Evolutionary conservation across 2,113 vertebrate species (phyloP).

Genomic region (Aegypius monachus): DNA sequence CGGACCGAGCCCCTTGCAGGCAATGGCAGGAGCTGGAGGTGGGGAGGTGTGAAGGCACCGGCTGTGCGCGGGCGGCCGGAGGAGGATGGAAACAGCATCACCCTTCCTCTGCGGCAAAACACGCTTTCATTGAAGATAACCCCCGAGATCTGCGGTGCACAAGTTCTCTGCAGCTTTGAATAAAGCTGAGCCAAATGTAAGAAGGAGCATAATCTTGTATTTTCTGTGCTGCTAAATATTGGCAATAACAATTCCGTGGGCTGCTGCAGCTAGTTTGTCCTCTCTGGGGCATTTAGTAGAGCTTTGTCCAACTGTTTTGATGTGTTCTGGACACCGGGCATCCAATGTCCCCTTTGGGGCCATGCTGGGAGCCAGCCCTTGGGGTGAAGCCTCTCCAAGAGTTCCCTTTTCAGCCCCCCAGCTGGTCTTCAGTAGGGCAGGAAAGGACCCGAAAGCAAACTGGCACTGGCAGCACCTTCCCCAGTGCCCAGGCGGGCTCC

Average conservation of each 20-base stretch:
- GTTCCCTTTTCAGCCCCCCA: neutral
- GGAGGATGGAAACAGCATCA: neutral
- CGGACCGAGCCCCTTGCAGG: neutral
- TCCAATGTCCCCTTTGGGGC: neutral
- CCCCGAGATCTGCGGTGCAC: accelerated
- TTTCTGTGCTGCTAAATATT: neutral
- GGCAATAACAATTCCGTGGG: neutral
- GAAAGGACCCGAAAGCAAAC: neutral
- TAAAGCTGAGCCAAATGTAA: neutral
- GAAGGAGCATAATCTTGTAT: neutral
- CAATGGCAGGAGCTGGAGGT: neutral
- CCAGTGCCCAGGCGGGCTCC: accelerated
- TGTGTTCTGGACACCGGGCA: neutral
- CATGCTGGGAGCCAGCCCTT: neutral
- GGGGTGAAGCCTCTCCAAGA: neutral
- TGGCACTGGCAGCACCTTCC: neutral
- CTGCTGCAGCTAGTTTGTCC: neutral
- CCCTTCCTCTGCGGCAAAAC: neutral
- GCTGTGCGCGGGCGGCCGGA: accelerated
- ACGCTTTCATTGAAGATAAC: neutral
- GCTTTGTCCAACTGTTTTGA: neutral
- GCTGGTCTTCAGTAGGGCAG: neutral
- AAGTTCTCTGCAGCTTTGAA: neutral
- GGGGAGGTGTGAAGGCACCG: neutral
- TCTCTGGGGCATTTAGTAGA: neutral